A percentile compares a stretch with the other conserved stretches of the same genome.
phyloP scores from a whole-genome alignment of 92 coral and sea anemone species.

The Phenganax marumi region DNA sequence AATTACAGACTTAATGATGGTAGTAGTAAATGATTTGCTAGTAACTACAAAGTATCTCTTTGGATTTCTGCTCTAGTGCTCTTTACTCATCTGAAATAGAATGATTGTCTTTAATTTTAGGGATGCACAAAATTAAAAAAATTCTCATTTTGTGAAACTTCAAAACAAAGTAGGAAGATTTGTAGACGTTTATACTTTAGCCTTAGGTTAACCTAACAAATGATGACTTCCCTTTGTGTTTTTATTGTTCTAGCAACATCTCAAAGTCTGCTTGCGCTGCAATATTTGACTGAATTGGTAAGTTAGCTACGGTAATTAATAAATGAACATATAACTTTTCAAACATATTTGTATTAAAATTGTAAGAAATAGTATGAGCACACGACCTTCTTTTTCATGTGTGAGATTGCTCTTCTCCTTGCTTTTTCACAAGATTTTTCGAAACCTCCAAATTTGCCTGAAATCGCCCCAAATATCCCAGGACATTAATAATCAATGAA shows the following conservation, averaged over 20 bases:
- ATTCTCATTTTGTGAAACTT: constrained; percentile 23
- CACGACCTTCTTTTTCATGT: too few relatives aligned
- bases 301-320: not conserved
- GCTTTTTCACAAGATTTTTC: too few relatives aligned
- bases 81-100: not conserved
- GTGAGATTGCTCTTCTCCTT: too few relatives aligned
- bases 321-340: too few relatives aligned
- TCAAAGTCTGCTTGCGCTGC: constrained; percentile 58
- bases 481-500: too few relatives aligned
- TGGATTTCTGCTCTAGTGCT: not conserved
- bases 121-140: constrained; percentile 16
- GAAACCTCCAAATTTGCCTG: too few relatives aligned
- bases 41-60: too few relatives aligned
- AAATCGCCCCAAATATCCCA: too few relatives aligned
- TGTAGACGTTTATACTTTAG: not conserved
- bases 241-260: constrained; percentile 52
- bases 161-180: constrained; percentile 12
- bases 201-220: not conserved
- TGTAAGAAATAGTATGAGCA: too few relatives aligned
- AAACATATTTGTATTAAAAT: too few relatives aligned
- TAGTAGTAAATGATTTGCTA: not conserved
- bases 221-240: not conserved
- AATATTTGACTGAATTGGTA: constrained; percentile 65
- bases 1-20: constrained; percentile 68
- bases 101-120: not conserved